A percentile compares a stretch with the other conserved stretches of the same genome.
phyloP scores from a whole-genome alignment of 1,140 invertebrate species.

The Eubasilissa regina region DNA sequence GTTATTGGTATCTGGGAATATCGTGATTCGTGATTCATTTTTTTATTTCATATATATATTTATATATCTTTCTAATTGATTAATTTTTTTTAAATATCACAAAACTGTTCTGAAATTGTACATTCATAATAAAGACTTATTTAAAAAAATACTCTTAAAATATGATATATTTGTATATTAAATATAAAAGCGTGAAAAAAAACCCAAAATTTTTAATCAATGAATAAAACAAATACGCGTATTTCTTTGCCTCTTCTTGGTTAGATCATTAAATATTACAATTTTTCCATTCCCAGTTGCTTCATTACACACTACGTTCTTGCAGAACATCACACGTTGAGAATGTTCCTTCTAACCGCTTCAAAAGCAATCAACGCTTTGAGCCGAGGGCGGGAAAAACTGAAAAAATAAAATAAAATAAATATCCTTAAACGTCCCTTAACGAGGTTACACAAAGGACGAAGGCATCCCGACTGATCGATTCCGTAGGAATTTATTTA shows the following conservation, averaged over 20 bases:
- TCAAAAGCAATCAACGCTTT: conserved; percentile 1
- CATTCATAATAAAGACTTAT: too few species aligned
- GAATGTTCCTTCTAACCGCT: neutral
- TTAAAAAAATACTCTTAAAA: too few species aligned
- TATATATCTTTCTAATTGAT: too few species aligned
- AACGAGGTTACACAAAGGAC: conserved; percentile 32
- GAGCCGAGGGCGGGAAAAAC: neutral
- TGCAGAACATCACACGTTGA: neutral
- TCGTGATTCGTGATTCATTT: too few species aligned
- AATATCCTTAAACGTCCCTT: conserved; percentile 5
- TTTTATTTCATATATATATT: too few species aligned
- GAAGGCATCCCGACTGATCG: conserved; percentile 1
- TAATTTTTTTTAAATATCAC: too few species aligned
- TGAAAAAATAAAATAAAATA: conserved; percentile 13
- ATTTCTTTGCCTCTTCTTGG: neutral
- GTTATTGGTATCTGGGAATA: too few species aligned
- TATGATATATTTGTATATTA: too few species aligned
- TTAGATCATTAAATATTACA: neutral
- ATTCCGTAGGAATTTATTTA: conserved; percentile 19
- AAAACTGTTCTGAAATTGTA: too few species aligned
- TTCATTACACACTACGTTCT: neutral
- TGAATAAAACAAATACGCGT: neutral
- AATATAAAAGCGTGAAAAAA: too few species aligned
- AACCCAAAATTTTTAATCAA: too few species aligned
- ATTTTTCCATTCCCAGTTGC: neutral